A percentile compares a stretch with the other conserved stretches of the same genome.
phyloP scores from a whole-genome alignment of 2,113 vertebrate species.

The Arizona elegans region DNA sequence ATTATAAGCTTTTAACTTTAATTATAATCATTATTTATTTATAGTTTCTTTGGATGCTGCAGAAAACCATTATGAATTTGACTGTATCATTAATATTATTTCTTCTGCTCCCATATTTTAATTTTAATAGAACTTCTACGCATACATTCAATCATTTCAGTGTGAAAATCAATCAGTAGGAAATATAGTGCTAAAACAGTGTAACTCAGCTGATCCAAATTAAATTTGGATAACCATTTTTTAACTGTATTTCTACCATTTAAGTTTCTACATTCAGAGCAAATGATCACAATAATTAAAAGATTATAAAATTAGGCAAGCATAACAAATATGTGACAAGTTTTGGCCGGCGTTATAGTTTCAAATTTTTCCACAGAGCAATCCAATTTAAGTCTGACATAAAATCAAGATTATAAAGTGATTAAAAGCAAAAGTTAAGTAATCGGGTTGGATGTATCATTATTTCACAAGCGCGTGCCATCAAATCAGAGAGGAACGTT shows the following conservation, averaged over 20 bases:
- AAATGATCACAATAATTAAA: conserved; percentile 5
- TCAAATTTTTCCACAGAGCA: not conserved
- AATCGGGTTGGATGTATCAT: conserved; percentile 16
- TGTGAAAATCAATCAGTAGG: not conserved
- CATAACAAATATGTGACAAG: not conserved
- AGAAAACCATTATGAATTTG: not conserved
- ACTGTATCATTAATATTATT: conserved; percentile 4
- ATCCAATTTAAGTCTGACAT: not conserved
- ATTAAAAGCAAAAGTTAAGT: conserved; percentile 7
- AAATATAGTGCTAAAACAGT: not conserved
- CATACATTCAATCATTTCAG: not conserved
- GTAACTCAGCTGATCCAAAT: conserved; percentile 2
- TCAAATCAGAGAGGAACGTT: conserved; percentile 24
- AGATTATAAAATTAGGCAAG: not conserved
- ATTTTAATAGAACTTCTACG: not conserved
- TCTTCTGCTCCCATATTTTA: not conserved
- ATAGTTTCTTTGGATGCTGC: not conserved
- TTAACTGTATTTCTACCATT: not conserved
- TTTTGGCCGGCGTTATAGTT: not conserved
- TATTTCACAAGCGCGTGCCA: conserved; percentile 39
- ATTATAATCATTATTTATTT: not conserved
- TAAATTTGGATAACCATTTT: not conserved
- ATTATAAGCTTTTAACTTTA: not conserved
- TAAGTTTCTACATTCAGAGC: conserved; percentile 2
- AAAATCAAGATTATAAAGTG: conserved; percentile 42